Evolutionary conservation across 2,888 invertebrate genomes (phyloP), one percentile per base, ranked within the genome.

Genomic region (Holacanthella duospinosa): DNA sequence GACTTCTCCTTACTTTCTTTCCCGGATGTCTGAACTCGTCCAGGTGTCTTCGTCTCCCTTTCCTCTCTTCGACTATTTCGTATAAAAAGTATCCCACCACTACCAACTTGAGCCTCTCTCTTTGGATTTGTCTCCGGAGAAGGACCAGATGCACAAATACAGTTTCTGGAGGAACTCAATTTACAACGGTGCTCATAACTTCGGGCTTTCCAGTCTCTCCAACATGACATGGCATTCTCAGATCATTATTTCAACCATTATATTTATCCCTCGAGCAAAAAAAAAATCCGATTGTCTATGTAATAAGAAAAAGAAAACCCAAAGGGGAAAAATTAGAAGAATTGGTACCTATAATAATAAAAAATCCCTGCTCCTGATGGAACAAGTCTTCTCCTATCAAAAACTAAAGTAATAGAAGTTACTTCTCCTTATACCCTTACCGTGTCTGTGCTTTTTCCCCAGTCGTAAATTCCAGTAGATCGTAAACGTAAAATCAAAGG

Each of bases 221-320:
- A 48, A 21, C 48, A 48, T 48, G 48, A 48, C 48, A 48, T 48
- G 48, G 48, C 48, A 48, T 48, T 21, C 48, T 48, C 48, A 48
- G 16, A 36, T 36, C 36, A 36, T 36, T 6, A 6, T 36, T 36
- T 36, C 16, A 6, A 12, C 36, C 36, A 36, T 36, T 6, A 36
- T 36, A 12, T 36, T 36, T 36, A 12, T 36, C 16, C 16, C 36
- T 36, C 9, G 36, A 36, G 16, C 16, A 36, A 36, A 16, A 36
- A 36, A 36, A 36, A 12, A 36, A 36, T n/a, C n/a, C n/a, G n/a
- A n/a, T n/a, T n/a, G n/a, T n/a, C n/a, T n/a, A n/a, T n/a, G 16
- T 36, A 36, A 36, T 36, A 12, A 36, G 16, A 16, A 6, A 36
- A 36, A 16, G 36, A 36, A 36, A 36, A 16, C 36, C 16, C 9